phyloP scores from a whole-genome alignment of 1,140 invertebrate genomes.

The Pseudomyrmex cubaensis region DNA sequence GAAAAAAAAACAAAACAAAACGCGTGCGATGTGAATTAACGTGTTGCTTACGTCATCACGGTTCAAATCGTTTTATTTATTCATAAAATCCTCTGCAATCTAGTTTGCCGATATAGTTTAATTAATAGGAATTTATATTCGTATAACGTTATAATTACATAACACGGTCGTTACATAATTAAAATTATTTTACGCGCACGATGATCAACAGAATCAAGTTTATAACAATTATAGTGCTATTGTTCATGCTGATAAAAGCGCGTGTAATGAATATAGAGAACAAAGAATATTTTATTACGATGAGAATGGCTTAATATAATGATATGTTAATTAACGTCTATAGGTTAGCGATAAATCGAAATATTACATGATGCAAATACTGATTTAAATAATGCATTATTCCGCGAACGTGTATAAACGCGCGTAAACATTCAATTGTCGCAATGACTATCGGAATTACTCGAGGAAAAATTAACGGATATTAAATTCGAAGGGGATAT shows the following conservation, averaged over 20 bases:
- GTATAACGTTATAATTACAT: constrained; percentile 17
- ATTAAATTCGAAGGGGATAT: neutral
- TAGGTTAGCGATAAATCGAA: constrained; percentile 11
- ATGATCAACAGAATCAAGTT: constrained; percentile 45
- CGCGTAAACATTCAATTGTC: neutral
- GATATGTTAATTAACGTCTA: constrained; percentile 19
- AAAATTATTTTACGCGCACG: neutral
- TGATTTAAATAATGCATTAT: constrained; percentile 1
- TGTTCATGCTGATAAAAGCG: constrained; percentile 34
- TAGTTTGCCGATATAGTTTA: constrained; percentile 8
- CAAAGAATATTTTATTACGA: constrained; percentile 38
- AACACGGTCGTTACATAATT: constrained; percentile 19
- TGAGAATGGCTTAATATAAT: constrained; percentile 22
- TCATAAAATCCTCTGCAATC: neutral
- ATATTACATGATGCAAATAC: constrained; percentile 14
- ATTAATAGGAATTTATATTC: constrained; percentile 30
- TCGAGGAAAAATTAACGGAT: neutral
- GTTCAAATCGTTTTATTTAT: neutral
- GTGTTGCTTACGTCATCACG: neutral
- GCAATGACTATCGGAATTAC: neutral
- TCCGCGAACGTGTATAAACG: neutral
- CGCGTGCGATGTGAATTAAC: neutral
- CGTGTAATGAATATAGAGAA: constrained; percentile 17
- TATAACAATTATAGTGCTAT: constrained; percentile 28
- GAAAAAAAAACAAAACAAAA: neutral